Conservation (phyloP, 2,797 vertebrate genomes). For the Coilia nasus region DNA sequence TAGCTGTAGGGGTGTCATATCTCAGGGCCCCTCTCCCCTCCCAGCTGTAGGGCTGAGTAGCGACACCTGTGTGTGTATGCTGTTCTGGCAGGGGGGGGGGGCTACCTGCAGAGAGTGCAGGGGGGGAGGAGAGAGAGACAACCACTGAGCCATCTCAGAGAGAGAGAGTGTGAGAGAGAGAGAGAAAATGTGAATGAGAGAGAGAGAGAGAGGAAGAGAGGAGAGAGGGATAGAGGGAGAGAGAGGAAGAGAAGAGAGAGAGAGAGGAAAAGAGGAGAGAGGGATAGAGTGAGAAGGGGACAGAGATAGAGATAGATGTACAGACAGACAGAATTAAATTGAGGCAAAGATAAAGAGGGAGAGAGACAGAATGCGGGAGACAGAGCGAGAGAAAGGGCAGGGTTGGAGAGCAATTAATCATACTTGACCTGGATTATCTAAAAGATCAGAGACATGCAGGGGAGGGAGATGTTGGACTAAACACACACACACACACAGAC, state of each 20-base stretch:
- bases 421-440: not conserved
- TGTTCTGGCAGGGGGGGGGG: not conserved
- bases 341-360: no score
- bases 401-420: not conserved
- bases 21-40: no score
- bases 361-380: no score
- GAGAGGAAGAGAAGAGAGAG: not conserved
- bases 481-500: no score
- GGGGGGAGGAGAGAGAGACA: not conserved
- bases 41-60: no score
- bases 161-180: not conserved
- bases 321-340: no score
- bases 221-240: not conserved
- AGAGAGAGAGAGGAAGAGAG: not conserved
- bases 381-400: no score
- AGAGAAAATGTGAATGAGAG: not conserved
- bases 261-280: not conserved
- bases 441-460: not conserved
- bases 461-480: no score
- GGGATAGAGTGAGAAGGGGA: conserved; percentile 24
- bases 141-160: not conserved
- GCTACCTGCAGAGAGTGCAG: not conserved
- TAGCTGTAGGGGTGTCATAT: no score
- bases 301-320: conserved; percentile 14
- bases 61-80: not conserved